Evolutionary conservation across 2,888 invertebrate genomes (phyloP).

Genomic region (Torymus auratus): DNA sequence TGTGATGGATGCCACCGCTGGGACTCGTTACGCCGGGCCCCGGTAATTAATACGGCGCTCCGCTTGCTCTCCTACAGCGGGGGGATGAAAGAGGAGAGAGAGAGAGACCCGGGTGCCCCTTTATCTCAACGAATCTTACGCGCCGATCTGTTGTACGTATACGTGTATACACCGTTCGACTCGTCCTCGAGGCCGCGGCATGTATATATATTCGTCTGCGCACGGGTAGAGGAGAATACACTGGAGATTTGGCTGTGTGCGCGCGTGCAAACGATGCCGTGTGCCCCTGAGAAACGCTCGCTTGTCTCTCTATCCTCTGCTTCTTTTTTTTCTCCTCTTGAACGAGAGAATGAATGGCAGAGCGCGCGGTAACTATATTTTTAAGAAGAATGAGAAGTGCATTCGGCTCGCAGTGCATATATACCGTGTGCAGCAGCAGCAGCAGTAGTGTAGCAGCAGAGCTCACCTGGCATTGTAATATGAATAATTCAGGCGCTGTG

Average conservation of each 20-base stretch:
- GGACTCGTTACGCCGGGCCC: slow-evolving; percentile 54
- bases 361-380: too few species aligned
- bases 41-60: slow-evolving; percentile 50
- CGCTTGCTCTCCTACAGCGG: slow-evolving; percentile 4
- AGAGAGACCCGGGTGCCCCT: neutral
- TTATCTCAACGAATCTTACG: slow-evolving; percentile 26
- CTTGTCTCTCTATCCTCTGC: neutral
- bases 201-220: too few species aligned
- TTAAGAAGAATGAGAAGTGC: too few species aligned
- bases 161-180: neutral
- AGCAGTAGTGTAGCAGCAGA: too few species aligned
- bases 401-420: too few species aligned
- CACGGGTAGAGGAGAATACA: neutral
- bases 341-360: neutral
- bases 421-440: too few species aligned
- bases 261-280: slow-evolving; percentile 1
- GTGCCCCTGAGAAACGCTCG: neutral
- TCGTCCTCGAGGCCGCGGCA: neutral
- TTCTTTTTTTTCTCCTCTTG: neutral
- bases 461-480: too few species aligned
- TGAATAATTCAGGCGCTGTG: neutral
- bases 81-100: slow-evolving; percentile 23
- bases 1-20: slow-evolving; percentile 56
- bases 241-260: slow-evolving; percentile 20
- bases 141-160: slow-evolving; percentile 1